Evolutionary conservation across 2,888 invertebrate genomes (phyloP), one percentile per base, ranked within the genome.

Genomic region (Macrophya annulata): DNA sequence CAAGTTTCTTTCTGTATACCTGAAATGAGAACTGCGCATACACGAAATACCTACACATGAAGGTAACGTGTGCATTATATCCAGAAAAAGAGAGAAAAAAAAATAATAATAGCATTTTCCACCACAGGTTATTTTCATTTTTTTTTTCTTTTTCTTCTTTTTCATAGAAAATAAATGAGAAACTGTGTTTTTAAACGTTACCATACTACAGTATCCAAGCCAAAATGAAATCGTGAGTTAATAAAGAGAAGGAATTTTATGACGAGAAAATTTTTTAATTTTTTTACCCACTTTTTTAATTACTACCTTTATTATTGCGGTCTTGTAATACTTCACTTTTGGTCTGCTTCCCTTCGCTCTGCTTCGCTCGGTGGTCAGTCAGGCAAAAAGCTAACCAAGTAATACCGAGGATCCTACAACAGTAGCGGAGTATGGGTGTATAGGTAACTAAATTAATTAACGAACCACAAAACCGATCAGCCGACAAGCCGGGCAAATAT

Each of bases 361-460:
- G 37, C 17, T 68, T 12, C 15, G 5, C 68, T 31, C 68, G 12
- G 68, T 25, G 68, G 68, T 21, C 68, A 68, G 68, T 68, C 15
- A 40, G 74, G 25, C 6, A 48, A 74, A 48, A 25, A 48, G 74
- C 43, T 45, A 74, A 74, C 74, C 74, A 43, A 74, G 74, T 74
- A 45, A 45, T 74, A 68, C 45, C 68, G 83, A 40, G 68, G 17
- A 71, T 43, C 68, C 37, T 15, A 45, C 12, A 37, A 21, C 62
- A 76, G 86, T 85, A 3, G 0, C 5, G n/a, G 0, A 6, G n/a
- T 40, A 8, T 43, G 15, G 77, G 48, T 25, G 37, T 77, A 59
- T 83, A 85, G 86, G 86, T 85, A 85, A 86, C 86, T 86, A 85
- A 88, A 87, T 86, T 86, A 88, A 88, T 86, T 87, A 87, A 86